These are phyloP conservation scores for Gulo gulo DNA, from an alignment of 2,113 vertebrate genomes.

Conservation along the genomic window DNA sequence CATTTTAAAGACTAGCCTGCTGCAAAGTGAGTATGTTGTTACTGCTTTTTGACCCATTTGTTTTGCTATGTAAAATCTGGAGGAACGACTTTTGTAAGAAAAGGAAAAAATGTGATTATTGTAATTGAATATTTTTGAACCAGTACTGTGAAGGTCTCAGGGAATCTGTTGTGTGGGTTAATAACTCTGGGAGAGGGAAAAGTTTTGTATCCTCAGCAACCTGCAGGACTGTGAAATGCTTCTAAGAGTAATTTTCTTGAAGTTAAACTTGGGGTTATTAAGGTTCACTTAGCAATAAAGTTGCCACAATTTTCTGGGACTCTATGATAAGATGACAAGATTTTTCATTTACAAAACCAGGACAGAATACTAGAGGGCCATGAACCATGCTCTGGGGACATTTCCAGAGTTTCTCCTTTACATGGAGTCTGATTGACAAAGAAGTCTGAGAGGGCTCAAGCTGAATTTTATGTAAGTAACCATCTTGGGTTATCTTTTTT, in stretches of 20 bases:
- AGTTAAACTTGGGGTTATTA: constrained; percentile 85
- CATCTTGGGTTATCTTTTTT: background rate
- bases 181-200: constrained; percentile 77
- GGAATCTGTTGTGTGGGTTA: constrained; percentile 79
- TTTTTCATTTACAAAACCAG: constrained; percentile 84
- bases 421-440: constrained; percentile 68
- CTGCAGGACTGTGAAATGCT: constrained; percentile 80
- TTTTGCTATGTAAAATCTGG: constrained; percentile 41
- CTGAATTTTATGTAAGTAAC: constrained; percentile 54
- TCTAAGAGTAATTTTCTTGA: constrained; percentile 84
- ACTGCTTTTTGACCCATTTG: constrained; percentile 38
- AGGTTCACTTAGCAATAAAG: constrained; percentile 85
- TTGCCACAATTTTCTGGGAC: constrained; percentile 82
- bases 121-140: constrained; percentile 41
- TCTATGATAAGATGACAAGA: constrained; percentile 83
- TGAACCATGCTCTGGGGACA: constrained; percentile 79
- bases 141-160: constrained; percentile 69
- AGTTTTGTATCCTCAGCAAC: constrained; percentile 73
- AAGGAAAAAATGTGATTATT: constrained; percentile 10
- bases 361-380: constrained; percentile 74
- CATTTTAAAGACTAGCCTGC: background rate
- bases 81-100: constrained; percentile 26
- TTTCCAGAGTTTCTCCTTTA: constrained; percentile 56
- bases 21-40: constrained; percentile 24
- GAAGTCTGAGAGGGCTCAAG: constrained; percentile 58